These are phyloP conservation scores for Umimayanthus kanabou DNA, from an alignment of 92 coral and sea anemone genomes.

Conservation along the genomic window DNA sequence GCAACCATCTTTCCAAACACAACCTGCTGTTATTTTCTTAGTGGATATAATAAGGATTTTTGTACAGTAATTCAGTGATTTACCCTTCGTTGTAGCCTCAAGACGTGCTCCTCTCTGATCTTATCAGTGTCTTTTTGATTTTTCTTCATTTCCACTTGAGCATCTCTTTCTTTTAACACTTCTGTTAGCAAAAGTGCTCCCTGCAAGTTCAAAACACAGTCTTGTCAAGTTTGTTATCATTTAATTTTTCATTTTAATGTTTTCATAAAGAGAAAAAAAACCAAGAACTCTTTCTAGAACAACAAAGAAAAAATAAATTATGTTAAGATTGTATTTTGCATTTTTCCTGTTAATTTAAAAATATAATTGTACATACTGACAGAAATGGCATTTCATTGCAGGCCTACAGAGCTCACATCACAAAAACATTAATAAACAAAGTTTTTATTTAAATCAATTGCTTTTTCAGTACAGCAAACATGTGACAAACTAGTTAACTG, in stretches of 20 bases:
- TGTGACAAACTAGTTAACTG: background rate
- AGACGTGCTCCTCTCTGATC: constrained; percentile 78
- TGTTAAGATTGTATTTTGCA: background rate
- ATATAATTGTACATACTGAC: too few relatives aligned
- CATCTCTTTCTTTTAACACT: constrained; percentile 95
- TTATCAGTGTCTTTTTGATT: constrained; percentile 73
- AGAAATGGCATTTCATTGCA: too few relatives aligned
- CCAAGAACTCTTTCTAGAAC: too few relatives aligned
- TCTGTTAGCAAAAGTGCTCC: constrained; percentile 93
- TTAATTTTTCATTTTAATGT: too few relatives aligned
- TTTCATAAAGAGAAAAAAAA: background rate
- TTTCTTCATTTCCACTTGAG: constrained; percentile 91
- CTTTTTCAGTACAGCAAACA: background rate
- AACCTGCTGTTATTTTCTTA: background rate
- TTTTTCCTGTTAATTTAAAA: too few relatives aligned
- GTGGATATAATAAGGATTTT: too few relatives aligned
- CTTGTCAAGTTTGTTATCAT: background rate
- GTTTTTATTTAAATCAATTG: background rate
- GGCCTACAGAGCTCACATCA: background rate
- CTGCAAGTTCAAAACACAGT: constrained; percentile 40
- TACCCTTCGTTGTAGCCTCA: constrained; percentile 86
- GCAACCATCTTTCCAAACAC: background rate
- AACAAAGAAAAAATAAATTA: background rate
- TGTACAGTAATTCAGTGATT: constrained; percentile 1
- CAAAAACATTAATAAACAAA: background rate